Conservation (phyloP, 2,888 invertebrate species). For the Tetragonula carbonaria region DNA sequence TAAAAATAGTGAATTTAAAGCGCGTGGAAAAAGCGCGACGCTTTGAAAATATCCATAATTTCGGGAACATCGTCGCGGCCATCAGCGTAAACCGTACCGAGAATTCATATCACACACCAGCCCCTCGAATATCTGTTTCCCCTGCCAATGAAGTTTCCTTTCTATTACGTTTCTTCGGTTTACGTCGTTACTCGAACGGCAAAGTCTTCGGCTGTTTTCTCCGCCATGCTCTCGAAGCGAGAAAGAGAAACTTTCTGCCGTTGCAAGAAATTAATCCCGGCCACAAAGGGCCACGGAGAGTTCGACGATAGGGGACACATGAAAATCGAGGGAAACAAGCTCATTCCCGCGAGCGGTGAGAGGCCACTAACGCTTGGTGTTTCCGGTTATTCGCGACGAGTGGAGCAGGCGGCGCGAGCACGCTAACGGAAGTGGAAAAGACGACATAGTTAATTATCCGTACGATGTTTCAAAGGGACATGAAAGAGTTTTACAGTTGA, state of each 20-base stretch:
- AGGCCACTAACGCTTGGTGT: constrained; percentile 39
- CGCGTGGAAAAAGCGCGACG: too few species aligned
- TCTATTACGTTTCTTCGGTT: neutral
- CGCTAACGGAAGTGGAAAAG: constrained; percentile 57
- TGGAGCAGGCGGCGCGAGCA: constrained; percentile 22
- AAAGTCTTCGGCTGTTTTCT: neutral
- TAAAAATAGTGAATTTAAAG: neutral
- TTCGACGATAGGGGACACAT: constrained; percentile 20
- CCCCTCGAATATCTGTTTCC: neutral
- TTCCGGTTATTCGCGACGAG: constrained; percentile 40
- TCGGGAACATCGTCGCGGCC: too few species aligned
- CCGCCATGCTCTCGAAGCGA: too few species aligned
- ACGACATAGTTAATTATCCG: constrained; percentile 64
- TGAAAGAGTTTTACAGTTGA: constrained; percentile 52
- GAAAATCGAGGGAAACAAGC: constrained; percentile 34
- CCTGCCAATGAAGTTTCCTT: neutral
- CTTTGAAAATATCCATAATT: neutral
- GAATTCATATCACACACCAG: neutral
- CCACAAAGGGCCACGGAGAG: constrained; percentile 14
- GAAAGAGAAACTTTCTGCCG: neutral
- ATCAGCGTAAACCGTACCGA: neutral
- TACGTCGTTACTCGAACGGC: neutral
- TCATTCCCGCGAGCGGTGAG: constrained; percentile 22
- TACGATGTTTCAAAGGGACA: constrained; percentile 58
- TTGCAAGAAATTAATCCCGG: constrained; percentile 27